phyloP scores from a whole-genome alignment of 2,113 vertebrate species.

The Neoarius graeffei region DNA sequence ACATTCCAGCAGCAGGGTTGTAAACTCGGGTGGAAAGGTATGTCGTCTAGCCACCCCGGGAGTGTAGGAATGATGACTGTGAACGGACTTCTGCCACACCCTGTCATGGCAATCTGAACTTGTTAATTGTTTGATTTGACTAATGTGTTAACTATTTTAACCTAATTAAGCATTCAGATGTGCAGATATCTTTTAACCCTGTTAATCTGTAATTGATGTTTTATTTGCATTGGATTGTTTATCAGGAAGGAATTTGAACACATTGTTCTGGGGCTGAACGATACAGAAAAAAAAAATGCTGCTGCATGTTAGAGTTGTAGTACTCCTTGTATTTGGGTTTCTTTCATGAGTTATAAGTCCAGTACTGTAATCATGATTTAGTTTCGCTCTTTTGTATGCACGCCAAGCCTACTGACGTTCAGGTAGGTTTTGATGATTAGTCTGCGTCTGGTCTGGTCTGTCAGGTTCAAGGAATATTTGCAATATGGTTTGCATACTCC shows the following conservation, averaged over 20 bases:
- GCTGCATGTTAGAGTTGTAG: neutral
- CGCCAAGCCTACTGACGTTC: neutral
- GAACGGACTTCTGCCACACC: neutral
- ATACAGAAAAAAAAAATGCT: neutral
- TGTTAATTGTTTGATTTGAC: neutral
- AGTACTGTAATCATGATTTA: neutral
- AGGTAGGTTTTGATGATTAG: neutral
- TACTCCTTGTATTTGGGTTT: neutral
- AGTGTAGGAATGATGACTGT: neutral
- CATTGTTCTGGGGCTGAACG: neutral
- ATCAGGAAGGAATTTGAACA: neutral
- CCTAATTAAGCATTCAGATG: neutral
- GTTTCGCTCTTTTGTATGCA: neutral
- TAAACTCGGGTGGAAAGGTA: conserved; percentile 11
- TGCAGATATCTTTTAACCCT: neutral
- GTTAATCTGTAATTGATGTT: neutral
- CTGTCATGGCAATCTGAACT: neutral
- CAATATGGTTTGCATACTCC: neutral
- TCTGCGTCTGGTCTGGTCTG: neutral
- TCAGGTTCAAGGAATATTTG: neutral
- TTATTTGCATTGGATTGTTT: neutral
- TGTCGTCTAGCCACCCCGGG: neutral
- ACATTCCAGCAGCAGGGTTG: neutral
- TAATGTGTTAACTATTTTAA: neutral
- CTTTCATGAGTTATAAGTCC: neutral